Evolutionary conservation across 2,888 invertebrate species (phyloP).

Genomic region (Esperia sulphurella): DNA sequence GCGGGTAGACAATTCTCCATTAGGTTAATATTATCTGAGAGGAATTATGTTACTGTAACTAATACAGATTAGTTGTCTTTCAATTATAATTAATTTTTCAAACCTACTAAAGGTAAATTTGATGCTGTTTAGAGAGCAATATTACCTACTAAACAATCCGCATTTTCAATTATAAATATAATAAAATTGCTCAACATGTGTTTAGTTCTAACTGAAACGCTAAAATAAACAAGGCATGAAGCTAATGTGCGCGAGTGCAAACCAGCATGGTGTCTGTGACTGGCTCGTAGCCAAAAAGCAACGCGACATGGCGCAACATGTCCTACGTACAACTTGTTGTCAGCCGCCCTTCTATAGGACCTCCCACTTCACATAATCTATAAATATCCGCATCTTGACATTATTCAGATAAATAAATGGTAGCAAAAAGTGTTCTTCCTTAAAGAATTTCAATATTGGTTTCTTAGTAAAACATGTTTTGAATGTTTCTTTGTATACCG

Average conservation of each 20-base stretch:
- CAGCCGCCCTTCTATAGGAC: constrained; percentile 20
- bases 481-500: neutral
- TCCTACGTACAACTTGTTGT: constrained; percentile 19
- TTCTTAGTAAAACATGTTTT: neutral
- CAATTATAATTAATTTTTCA: no score
- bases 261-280: constrained; percentile 24
- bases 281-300: constrained; percentile 43
- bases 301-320: constrained; percentile 42
- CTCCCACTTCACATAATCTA: neutral
- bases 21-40: no score
- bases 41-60: no score
- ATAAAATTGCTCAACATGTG: constrained; percentile 15
- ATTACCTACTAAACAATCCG: no score
- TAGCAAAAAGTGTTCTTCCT: neutral
- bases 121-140: no score
- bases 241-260: constrained; percentile 22
- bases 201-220: constrained; percentile 12
- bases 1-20: no score
- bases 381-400: no score
- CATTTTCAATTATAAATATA: no score
- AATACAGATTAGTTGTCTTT: no score
- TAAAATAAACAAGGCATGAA: constrained; percentile 14
- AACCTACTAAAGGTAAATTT: no score
- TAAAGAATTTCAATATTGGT: neutral
- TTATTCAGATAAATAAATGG: neutral